A percentile compares a stretch with the other conserved stretches of the same genome.
phyloP scores from a whole-genome alignment of 2,113 vertebrate species.

The Solea senegalensis region DNA sequence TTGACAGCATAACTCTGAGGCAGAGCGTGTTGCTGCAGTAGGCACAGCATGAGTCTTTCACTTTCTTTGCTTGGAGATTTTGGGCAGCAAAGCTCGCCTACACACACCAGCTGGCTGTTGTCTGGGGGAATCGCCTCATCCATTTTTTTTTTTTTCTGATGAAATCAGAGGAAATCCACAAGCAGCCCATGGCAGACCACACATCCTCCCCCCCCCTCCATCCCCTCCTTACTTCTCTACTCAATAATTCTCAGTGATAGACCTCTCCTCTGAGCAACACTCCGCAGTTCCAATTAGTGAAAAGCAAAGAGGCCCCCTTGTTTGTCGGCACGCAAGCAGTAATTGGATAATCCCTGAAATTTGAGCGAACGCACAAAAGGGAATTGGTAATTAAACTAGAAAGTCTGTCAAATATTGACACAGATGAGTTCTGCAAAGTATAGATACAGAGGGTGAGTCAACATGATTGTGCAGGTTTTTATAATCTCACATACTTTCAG shows the following conservation, averaged over 20 bases:
- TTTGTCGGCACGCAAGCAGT: constrained; percentile 72
- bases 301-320: constrained; percentile 73
- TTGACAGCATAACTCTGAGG: constrained; percentile 38
- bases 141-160: constrained; percentile 72
- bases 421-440: constrained; percentile 68
- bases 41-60: constrained; percentile 56
- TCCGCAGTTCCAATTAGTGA: constrained; percentile 69
- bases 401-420: constrained; percentile 76
- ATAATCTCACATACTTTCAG: constrained; percentile 20
- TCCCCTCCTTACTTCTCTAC: constrained; percentile 26
- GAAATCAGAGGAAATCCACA: constrained; percentile 78
- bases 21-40: constrained; percentile 53
- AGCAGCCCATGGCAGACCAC: constrained; percentile 67
- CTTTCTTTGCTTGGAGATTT: constrained; percentile 58
- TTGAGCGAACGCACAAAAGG: constrained; percentile 71
- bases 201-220: constrained; percentile 26
- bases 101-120: constrained; percentile 70
- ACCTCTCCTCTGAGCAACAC: constrained; percentile 58
- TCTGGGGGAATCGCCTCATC: constrained; percentile 69
- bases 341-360: constrained; percentile 80
- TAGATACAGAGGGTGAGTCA: constrained; percentile 61
- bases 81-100: constrained; percentile 58
- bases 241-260: constrained; percentile 72
- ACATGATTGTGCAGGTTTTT: constrained; percentile 32
- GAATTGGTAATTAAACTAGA: constrained; percentile 73